Conservation (phyloP, 2,113 vertebrate genomes). For the Cercocebus atys region DNA sequence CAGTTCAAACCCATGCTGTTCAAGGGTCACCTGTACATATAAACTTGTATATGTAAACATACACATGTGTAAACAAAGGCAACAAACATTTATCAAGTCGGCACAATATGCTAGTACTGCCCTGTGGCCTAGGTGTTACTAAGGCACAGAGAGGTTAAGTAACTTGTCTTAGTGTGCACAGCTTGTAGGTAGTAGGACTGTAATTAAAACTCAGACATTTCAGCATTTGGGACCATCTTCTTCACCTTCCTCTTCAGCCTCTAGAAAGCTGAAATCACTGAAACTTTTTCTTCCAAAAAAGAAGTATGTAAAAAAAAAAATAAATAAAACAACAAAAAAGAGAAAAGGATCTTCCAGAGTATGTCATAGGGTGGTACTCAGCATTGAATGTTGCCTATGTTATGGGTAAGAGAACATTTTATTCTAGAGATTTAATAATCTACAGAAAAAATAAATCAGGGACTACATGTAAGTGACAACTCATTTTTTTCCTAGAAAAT, state of each 20-base stretch:
- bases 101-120: neutral
- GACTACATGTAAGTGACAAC: neutral
- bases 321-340: neutral
- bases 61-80: neutral
- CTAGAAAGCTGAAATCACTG: neutral
- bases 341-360: neutral
- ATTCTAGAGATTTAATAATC: neutral
- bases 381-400: neutral
- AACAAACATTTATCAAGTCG: neutral
- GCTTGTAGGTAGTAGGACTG: neutral
- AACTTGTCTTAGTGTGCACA: neutral
- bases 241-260: neutral
- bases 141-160: neutral
- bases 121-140: neutral
- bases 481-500: neutral
- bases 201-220: neutral
- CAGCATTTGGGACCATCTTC: neutral
- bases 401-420: neutral
- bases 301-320: neutral
- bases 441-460: neutral
- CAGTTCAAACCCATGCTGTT: neutral
- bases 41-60: neutral
- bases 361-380: neutral
- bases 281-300: neutral
- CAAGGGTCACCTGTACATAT: neutral